Base-by-base conservation (phyloP, 1,140 invertebrate species). In the Drosophila miranda region DNA sequence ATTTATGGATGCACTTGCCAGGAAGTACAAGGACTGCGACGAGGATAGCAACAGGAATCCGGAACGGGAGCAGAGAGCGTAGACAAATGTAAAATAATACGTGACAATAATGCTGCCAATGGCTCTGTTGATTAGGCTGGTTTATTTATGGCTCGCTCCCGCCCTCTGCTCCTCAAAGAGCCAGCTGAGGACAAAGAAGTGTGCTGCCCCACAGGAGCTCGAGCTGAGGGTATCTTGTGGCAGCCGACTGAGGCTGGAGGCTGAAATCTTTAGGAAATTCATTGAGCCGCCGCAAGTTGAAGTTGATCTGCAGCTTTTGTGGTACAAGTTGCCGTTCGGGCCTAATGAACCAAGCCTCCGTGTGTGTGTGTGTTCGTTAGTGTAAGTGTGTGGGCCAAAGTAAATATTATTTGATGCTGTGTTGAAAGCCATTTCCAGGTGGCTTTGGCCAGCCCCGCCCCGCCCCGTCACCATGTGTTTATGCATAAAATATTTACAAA, bases 401-500 rank as follows among this genome's bases (percentile, higher is more conserved):
- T 75, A 86, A 86, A 86, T 86, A 86, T 86, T 86, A 87, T 86
- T 87, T 81, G 82, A 87, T 87, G 78, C 70, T 86, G 81, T 87
- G 77, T 86, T 59, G 81, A 81, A 86, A 78, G 72, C 84, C 81
- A 86, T 86, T 87, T 77, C 55, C 81, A 86, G 81, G 81, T 87
- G 67, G 64, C 55, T 67, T 34, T 13, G 49, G 44, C 72, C 59
- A 19, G 23, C 49, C 45, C 61, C 53, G 55, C 44, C 38, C 53
- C 53, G 28, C 26, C 23, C 34, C 30, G 21, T 38, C 53, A 57
- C 58, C 60, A 76, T 84, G 81, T 81, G 81, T 81, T 87, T 86
- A 81, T 86, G 81, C 81, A 87, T 86, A 86, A 86, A 86, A 86
- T 86, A 86, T 86, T 86, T 86, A 86, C 81, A 78, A 82, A 81